Conservation (phyloP, 2,888 invertebrate genomes). For the Calliphora vomitoria region DNA sequence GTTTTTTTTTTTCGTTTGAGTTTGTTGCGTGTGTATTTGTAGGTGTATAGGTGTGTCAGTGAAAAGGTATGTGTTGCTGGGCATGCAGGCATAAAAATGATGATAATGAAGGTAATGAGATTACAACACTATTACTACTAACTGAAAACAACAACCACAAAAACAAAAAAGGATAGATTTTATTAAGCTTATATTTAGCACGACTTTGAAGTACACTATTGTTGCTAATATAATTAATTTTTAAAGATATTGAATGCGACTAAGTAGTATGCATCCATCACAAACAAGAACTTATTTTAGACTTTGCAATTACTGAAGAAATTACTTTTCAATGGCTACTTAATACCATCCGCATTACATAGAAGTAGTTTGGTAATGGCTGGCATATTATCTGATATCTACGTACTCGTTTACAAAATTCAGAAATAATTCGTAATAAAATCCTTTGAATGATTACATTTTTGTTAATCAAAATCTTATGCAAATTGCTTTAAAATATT, state of each 20-base stretch:
- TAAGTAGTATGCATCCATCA: too few species aligned
- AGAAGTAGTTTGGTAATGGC: too few species aligned
- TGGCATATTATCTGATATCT: too few species aligned
- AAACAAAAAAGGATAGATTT: neutral
- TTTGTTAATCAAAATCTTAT: too few species aligned
- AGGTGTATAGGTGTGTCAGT: slow-evolving; percentile 4
- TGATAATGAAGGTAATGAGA: slow-evolving; percentile 61
- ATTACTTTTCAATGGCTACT: too few species aligned
- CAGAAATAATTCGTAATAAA: too few species aligned
- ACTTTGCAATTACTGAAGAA: too few species aligned
- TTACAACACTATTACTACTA: slow-evolving; percentile 59
- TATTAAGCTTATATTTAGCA: neutral
- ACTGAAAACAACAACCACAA: slow-evolving; percentile 32
- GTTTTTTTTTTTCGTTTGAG: slow-evolving; percentile 1
- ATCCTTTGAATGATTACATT: too few species aligned
- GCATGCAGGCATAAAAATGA: slow-evolving; percentile 62
- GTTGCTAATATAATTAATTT: neutral
- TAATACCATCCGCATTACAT: too few species aligned
- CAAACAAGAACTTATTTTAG: too few species aligned
- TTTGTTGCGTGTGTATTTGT: slow-evolving; percentile 1
- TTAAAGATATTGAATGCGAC: neutral
- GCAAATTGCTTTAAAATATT: too few species aligned
- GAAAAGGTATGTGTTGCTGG: neutral
- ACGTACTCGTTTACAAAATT: too few species aligned
- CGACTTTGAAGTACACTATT: neutral